Conservation (phyloP, 2,113 vertebrate genomes). For the Seriola quinqueradiata region DNA sequence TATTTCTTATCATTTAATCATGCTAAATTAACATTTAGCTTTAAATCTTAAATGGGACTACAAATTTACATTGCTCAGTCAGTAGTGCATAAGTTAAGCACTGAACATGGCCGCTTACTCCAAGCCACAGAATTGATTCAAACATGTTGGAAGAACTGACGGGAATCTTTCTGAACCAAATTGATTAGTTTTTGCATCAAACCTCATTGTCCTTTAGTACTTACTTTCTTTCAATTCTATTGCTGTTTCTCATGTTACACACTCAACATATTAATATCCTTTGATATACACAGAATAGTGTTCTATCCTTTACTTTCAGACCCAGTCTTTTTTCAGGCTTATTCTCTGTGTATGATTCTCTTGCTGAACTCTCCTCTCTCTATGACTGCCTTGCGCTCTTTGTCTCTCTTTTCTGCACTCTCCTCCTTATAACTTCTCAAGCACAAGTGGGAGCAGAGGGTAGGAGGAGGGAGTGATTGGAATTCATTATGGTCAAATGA, state of each 20-base stretch:
- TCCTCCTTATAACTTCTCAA: constrained; percentile 70
- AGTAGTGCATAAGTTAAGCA: not conserved
- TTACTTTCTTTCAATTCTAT: not conserved
- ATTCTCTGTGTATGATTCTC: constrained; percentile 29
- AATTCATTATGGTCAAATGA: constrained; percentile 88
- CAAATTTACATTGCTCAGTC: too few species aligned
- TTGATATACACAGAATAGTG: not conserved
- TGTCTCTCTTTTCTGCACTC: constrained; percentile 64
- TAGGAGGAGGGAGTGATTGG: constrained; percentile 81
- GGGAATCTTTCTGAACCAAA: too few species aligned
- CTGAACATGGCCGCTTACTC: not conserved
- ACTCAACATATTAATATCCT: not conserved
- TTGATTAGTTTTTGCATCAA: too few species aligned
- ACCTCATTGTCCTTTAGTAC: not conserved
- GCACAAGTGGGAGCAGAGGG: constrained; percentile 79
- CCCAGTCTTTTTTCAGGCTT: constrained; percentile 9
- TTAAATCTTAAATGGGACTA: too few species aligned
- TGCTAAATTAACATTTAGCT: too few species aligned
- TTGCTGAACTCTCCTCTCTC: constrained; percentile 53
- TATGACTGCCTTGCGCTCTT: constrained; percentile 50
- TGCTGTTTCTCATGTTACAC: not conserved
- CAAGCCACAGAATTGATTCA: not conserved
- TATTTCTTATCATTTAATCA: too few species aligned
- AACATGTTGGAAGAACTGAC: too few species aligned
- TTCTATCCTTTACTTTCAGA: constrained; percentile 9